phyloP scores from a whole-genome alignment of 2,113 vertebrate species.

The Lepus timidus region DNA sequence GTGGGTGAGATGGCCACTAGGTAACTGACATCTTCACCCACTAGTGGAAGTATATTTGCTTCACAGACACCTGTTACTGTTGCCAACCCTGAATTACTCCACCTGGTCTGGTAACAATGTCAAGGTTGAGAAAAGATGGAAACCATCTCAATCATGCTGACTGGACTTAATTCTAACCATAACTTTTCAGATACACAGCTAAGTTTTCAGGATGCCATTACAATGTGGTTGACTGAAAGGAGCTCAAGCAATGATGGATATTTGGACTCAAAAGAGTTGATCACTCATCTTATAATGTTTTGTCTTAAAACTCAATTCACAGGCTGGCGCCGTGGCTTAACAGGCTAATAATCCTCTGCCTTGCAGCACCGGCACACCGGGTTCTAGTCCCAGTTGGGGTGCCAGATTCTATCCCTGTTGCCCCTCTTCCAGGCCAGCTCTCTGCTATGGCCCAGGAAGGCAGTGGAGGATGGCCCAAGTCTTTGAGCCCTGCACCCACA shows the following conservation, averaged over 20 bases:
- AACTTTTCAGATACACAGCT: slow-evolving; percentile 13
- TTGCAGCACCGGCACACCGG: no score
- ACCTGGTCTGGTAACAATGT: neutral
- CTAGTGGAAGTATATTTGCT: neutral
- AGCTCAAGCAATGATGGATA: slow-evolving; percentile 55
- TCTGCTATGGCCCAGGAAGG: no score
- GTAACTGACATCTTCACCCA: neutral
- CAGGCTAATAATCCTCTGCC: no score
- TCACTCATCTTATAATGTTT: no score
- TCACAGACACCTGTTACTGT: neutral
- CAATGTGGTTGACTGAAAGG: slow-evolving; percentile 32
- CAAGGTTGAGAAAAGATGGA: slow-evolving; percentile 31
- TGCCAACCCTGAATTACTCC: neutral
- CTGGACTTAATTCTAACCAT: slow-evolving; percentile 15
- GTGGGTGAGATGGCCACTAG: neutral
- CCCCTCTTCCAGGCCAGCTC: no score
- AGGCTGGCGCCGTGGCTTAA: no score
- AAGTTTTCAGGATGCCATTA: slow-evolving; percentile 37
- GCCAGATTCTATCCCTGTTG: no score
- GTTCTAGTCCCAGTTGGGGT: no score
- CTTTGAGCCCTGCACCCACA: no score
- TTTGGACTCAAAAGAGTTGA: neutral
- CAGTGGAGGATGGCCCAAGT: no score
- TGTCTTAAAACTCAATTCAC: neutral
- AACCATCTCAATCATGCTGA: neutral